Conservation (phyloP, 2,888 invertebrate species). For the Pantelozetes paolii region DNA sequence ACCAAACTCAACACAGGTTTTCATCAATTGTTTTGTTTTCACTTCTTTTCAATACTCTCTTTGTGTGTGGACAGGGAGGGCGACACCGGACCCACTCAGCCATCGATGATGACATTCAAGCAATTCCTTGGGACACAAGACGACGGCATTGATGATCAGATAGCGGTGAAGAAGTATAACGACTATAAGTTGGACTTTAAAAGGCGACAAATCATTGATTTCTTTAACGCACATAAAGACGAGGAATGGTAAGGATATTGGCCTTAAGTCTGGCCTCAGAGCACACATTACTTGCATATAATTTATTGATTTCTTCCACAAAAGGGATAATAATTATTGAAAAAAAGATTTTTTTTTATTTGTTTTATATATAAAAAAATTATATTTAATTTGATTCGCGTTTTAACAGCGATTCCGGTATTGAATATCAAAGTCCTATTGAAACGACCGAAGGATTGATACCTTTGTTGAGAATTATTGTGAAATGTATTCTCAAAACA, state of each 20-base stretch:
- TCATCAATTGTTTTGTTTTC: background rate
- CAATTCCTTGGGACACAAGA: slow-evolving; percentile 93
- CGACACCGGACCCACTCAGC: slow-evolving; percentile 66
- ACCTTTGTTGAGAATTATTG: slow-evolving; percentile 30
- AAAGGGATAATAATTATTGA: slow-evolving; percentile 24
- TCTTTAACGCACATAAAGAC: slow-evolving; percentile 97
- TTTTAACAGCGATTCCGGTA: slow-evolving; percentile 21
- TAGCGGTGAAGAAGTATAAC: slow-evolving; percentile 92
- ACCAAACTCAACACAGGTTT: slow-evolving; percentile 28
- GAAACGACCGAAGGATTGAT: background rate
- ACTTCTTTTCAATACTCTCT: background rate
- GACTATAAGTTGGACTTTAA: slow-evolving; percentile 97
- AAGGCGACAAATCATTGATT: slow-evolving; percentile 92
- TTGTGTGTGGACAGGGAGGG: slow-evolving; percentile 45
- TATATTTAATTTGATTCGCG: slow-evolving; percentile 17
- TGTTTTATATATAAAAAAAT: background rate
- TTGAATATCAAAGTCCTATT: slow-evolving; percentile 13
- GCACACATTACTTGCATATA: slow-evolving; percentile 10
- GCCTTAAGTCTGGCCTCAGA: background rate
- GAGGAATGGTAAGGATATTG: slow-evolving; percentile 89
- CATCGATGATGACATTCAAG: slow-evolving; percentile 95
- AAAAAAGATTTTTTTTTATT: background rate
- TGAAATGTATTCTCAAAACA: slow-evolving; percentile 2
- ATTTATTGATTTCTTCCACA: slow-evolving; percentile 32
- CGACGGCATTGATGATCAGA: slow-evolving; percentile 94